Base-by-base conservation (phyloP, 2,113 vertebrate genomes). In the Butorides virescens region DNA sequence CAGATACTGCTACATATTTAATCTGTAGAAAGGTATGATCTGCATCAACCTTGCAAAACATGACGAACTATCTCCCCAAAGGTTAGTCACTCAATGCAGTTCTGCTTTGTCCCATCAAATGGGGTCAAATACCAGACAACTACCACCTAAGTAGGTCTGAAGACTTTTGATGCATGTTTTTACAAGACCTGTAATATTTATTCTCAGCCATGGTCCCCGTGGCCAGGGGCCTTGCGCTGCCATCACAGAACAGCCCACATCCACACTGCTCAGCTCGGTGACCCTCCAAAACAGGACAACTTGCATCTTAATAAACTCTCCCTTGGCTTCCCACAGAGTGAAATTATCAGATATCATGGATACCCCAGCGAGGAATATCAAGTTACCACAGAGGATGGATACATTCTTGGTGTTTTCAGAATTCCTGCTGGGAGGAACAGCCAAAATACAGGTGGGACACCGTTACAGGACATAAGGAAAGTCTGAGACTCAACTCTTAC, bases 321-420 rank as follows among this genome's bases (percentile, higher is more conserved):
- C 29, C 72, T 79, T 91, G 89, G 5, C 29, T 81, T 97, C 77
- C 65, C 61, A 5, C 67, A 98, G 98, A 98, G 96, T 66, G 98
- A 98, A 95, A 98, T 98, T 62, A 97, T 98, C 78, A 91, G 65
- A 15, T 98, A 98, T n/a, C 88, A 97, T 42, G 98, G 98, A n/a
- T 98, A 92, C 49, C 96, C 93, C 44, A 95, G 95, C 1, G 97
- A 98, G 49, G 98, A 98, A 49, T 94, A 98, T 37, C 71, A 98
- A 86, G 98, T 98, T n/a, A 55, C 72, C 4, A 98, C 98, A 0
- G 49, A 97, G 52, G 98, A 98, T 71, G 98, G 98, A n/a, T 98
- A 98, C 36, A 98, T 98, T 77, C 98, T 98, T 59, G 78, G 12
- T 44, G 49, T 98, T 59, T 98, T 96, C 96, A 97, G 98, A 97